Evolutionary conservation across 2,113 vertebrate genomes (phyloP).

Genomic region (Jaculus jaculus): DNA sequence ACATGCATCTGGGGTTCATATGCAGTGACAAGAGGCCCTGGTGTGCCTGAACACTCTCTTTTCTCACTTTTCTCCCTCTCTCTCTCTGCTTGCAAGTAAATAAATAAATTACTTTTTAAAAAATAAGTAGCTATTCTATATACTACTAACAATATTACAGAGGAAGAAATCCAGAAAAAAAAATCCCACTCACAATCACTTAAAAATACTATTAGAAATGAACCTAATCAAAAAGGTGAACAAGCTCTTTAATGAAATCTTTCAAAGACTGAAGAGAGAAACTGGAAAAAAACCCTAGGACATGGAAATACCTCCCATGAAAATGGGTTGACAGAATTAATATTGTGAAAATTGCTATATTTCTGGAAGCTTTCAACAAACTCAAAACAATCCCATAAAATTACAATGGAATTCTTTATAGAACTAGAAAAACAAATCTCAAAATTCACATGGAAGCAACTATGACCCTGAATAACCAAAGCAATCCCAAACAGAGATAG

Average conservation of each 20-base stretch:
- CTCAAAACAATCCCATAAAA: background rate
- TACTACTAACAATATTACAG: background rate
- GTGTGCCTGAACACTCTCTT: no score
- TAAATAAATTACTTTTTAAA: no score
- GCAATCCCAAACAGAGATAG: background rate
- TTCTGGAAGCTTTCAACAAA: background rate
- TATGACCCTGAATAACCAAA: background rate
- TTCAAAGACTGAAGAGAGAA: background rate
- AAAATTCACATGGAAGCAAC: background rate
- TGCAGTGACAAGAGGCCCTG: no score
- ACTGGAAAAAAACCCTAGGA: background rate
- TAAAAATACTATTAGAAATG: background rate
- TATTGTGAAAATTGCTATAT: background rate
- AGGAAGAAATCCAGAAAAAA: background rate
- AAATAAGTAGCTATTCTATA: background rate
- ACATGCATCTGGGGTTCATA: no score
- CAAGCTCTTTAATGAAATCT: background rate
- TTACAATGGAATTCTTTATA: background rate
- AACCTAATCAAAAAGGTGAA: background rate
- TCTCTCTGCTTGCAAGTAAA: no score
- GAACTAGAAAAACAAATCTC: background rate
- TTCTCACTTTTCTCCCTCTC: no score
- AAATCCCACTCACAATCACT: background rate
- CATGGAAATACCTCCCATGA: background rate
- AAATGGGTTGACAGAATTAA: background rate